Conservation (phyloP, 2,113 vertebrate species). For the Vicugna pacos region DNA sequence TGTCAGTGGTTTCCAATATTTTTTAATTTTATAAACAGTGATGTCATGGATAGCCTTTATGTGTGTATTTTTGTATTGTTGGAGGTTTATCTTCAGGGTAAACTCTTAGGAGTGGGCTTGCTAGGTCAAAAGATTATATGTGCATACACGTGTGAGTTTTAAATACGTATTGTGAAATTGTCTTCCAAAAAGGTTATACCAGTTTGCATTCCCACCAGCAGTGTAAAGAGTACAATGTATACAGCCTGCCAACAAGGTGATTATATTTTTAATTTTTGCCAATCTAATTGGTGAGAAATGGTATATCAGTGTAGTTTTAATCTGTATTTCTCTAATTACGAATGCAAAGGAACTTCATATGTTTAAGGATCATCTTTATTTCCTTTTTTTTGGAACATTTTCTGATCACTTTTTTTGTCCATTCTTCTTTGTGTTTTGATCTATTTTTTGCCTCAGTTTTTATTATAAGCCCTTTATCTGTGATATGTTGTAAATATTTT, state of each 20-base stretch:
- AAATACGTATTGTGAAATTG: conserved; percentile 33
- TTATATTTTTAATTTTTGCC: conserved; percentile 23
- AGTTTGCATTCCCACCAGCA: conserved; percentile 3
- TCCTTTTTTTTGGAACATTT: not conserved
- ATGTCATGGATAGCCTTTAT: not conserved
- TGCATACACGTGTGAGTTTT: not conserved
- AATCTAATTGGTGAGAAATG: conserved; percentile 14
- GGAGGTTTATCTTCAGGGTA: conserved; percentile 24
- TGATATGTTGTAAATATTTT: conserved; percentile 41
- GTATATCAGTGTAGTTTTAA: conserved; percentile 26
- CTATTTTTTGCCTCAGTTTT: conserved; percentile 35
- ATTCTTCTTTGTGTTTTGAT: not conserved
- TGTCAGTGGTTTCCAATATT: not conserved
- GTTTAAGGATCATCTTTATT: not conserved
- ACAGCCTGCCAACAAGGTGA: conserved; percentile 2
- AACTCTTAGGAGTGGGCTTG: not conserved
- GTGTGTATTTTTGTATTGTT: not conserved
- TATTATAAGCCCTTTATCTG: conserved; percentile 15
- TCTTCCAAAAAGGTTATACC: not conserved
- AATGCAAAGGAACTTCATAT: not conserved
- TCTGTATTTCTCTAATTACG: conserved; percentile 56
- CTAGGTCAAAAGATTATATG: not conserved
- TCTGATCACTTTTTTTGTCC: conserved; percentile 32
- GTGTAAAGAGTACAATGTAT: not conserved
- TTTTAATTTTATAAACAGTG: conserved; percentile 17